Conservation (phyloP, 2,888 invertebrate genomes). For the Spodoptera exigua region DNA sequence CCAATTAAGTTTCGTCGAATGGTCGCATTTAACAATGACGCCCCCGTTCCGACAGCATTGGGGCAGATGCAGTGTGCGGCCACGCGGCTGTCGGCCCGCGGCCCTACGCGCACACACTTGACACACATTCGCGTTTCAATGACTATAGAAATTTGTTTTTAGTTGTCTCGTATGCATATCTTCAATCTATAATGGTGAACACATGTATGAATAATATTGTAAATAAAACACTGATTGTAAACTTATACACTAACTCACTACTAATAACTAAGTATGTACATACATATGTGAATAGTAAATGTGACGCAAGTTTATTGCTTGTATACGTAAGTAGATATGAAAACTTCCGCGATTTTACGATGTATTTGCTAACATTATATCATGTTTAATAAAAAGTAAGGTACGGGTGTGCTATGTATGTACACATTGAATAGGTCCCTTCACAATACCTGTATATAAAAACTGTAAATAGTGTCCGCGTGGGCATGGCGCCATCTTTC, state of each 20-base stretch:
- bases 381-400: slow-evolving; percentile 16
- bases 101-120: slow-evolving; percentile 76
- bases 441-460: background rate
- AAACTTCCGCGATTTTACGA: slow-evolving; percentile 45
- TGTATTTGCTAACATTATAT: slow-evolving; percentile 35
- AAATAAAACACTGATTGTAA: slow-evolving; percentile 29
- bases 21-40: slow-evolving; percentile 75
- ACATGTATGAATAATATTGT: slow-evolving; percentile 31
- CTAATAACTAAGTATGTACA: slow-evolving; percentile 15
- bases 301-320: slow-evolving; percentile 37
- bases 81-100: slow-evolving; percentile 52
- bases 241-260: slow-evolving; percentile 17
- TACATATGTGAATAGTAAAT: slow-evolving; percentile 25
- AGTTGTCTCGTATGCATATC: slow-evolving; percentile 63
- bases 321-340: slow-evolving; percentile 24
- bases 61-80: slow-evolving; percentile 69
- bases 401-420: slow-evolving; percentile 1
- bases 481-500: slow-evolving; percentile 14
- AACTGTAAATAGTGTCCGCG: slow-evolving; percentile 16
- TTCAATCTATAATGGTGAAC: slow-evolving; percentile 47
- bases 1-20: slow-evolving; percentile 85
- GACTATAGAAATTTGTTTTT: slow-evolving; percentile 76
- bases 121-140: slow-evolving; percentile 84
- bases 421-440: background rate
- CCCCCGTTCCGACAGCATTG: slow-evolving; percentile 68